Percentiles rank a stretch among this genome's conserved stretches.
phyloP scores from a whole-genome alignment of 2,797 vertebrate genomes.

The Xenopus petersii region DNA sequence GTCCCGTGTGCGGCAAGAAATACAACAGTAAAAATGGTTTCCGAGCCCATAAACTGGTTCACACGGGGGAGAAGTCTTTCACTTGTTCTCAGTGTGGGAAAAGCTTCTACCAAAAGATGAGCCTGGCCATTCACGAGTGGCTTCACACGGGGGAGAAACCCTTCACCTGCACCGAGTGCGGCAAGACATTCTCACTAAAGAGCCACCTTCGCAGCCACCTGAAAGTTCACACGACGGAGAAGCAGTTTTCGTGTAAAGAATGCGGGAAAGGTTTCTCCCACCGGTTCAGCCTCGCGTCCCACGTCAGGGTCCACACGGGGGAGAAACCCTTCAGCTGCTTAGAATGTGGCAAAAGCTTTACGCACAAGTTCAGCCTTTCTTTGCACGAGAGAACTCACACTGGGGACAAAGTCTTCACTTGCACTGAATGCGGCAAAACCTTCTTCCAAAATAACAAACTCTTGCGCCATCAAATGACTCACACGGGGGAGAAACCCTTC shows the following conservation, averaged over 20 bases:
- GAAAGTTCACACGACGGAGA: background rate
- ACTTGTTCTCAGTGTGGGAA: background rate
- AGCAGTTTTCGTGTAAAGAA: conserved; percentile 32
- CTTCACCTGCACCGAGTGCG: background rate
- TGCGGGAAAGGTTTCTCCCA: conserved; percentile 5
- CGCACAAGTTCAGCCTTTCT: conserved; percentile 20
- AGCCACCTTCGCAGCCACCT: background rate
- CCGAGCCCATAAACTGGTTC: background rate
- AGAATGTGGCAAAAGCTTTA: conserved; percentile 49
- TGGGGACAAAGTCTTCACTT: conserved; percentile 17
- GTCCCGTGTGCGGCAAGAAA: background rate
- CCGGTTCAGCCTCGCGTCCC: background rate
- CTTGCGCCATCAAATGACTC: too few species aligned
- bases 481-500: too few species aligned
- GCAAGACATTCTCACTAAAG: background rate
- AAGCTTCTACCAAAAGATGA: background rate
- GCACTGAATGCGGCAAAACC: background rate
- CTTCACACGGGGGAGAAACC: background rate
- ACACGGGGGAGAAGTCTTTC: background rate
- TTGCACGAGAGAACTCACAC: conserved; percentile 39
- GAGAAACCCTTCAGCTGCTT: conserved; percentile 31
- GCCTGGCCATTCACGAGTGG: background rate
- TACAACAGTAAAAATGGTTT: background rate
- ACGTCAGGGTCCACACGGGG: conserved; percentile 6
- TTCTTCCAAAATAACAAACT: too few species aligned